Conservation (phyloP, 2,797 vertebrate species). For the Anguilla marmorata region DNA sequence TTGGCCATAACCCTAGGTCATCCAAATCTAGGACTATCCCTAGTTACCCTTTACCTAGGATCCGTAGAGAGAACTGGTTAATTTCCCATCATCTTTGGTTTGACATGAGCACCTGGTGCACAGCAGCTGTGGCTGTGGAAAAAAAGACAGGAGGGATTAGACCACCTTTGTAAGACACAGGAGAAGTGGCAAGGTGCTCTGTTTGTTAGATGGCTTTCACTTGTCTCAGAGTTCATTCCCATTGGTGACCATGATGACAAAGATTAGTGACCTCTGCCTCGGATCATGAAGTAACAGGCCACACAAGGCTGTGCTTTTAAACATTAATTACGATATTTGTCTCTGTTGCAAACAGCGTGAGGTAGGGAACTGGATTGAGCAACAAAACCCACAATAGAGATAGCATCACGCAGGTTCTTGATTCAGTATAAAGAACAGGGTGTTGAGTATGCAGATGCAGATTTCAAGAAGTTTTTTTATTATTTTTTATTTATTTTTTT, state of each 20-base stretch:
- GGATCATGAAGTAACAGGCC: background rate
- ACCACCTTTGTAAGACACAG: conserved; percentile 53
- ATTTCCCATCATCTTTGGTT: conserved; percentile 38
- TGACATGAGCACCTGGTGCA: conserved; percentile 31
- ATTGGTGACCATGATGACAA: background rate
- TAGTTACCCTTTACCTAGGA: conserved; percentile 18
- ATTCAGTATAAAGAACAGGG: background rate
- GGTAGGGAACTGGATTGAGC: background rate
- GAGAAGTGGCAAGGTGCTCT: conserved; percentile 3
- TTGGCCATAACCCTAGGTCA: conserved; percentile 22
- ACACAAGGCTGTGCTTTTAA: background rate
- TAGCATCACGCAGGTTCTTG: background rate
- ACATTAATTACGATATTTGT: background rate
- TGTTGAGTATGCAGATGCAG: background rate
- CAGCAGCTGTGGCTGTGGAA: conserved; percentile 36
- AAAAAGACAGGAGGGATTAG: conserved; percentile 42
- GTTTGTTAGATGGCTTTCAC: background rate
- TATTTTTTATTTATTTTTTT: background rate
- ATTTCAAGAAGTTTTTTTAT: too few relatives aligned
- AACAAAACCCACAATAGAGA: background rate
- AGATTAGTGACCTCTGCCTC: background rate
- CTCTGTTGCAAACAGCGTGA: background rate
- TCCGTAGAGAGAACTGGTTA: conserved; percentile 55
- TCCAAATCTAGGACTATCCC: background rate
- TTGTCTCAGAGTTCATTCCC: background rate